A percentile compares a stretch with the other conserved stretches of the same genome.
These are phyloP conservation scores for Meloidogyne floridensis DNA, from an alignment of 1,140 invertebrate species.

Conservation along the genomic window DNA sequence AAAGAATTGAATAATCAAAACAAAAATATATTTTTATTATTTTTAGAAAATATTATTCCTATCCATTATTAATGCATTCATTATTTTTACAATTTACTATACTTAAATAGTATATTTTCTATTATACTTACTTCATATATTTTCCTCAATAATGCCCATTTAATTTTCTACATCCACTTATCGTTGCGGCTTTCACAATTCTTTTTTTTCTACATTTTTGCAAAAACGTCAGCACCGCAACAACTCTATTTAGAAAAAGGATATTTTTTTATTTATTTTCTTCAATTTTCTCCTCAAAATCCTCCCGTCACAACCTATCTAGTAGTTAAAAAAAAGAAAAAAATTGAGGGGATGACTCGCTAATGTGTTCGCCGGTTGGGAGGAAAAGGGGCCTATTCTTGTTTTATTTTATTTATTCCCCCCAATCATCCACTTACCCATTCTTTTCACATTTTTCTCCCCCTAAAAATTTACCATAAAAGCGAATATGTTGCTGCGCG, in stretches of 20 bases:
- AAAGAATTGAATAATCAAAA: no score
- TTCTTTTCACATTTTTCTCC: background rate
- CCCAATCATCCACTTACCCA: background rate
- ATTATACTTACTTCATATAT: no score
- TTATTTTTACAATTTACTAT: no score
- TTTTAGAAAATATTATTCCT: no score
- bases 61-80: no score
- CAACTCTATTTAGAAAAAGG: background rate
- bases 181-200: no score
- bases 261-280: background rate
- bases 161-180: background rate
- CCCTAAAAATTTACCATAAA: background rate
- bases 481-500: background rate
- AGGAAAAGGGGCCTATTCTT: background rate
- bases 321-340: background rate
- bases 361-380: background rate
- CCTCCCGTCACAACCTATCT: background rate
- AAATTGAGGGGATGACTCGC: background rate
- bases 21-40: no score
- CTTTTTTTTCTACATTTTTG: background rate
- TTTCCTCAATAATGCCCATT: no score
- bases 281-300: background rate
- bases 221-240: background rate
- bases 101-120: no score
- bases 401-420: background rate